A percentile compares a stretch with the other conserved stretches of the same genome.
Conservation (phyloP, 2,797 vertebrate genomes). For the Melanotaenia maccullochi region DNA sequence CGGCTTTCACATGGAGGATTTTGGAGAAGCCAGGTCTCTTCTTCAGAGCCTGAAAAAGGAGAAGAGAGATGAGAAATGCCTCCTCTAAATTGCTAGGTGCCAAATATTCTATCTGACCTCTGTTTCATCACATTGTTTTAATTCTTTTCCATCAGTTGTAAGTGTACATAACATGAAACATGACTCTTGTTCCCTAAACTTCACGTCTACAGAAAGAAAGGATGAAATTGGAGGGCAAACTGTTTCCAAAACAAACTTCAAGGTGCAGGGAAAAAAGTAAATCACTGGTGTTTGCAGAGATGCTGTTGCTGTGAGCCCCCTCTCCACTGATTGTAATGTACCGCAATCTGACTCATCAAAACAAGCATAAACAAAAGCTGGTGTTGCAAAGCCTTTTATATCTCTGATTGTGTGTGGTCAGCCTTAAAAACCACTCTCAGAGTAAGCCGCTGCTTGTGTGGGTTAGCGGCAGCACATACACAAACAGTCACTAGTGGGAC, state of each 20-base stretch:
- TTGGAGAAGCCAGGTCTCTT: conserved; percentile 98
- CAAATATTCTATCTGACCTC: not conserved
- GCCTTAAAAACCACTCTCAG: conserved; percentile 41
- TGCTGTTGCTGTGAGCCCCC: conserved; percentile 57
- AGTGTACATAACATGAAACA: not conserved
- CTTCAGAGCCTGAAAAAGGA: conserved; percentile 88
- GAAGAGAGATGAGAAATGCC: not conserved
- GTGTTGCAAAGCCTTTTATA: conserved; percentile 33
- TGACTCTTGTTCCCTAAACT: not conserved
- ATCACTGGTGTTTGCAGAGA: conserved; percentile 26
- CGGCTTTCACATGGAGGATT: conserved; percentile 96
- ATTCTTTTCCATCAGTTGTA: not conserved
- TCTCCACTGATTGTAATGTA: conserved; percentile 37
- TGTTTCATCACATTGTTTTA: not conserved
- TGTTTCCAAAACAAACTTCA: conserved; percentile 35
- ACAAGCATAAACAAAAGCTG: conserved; percentile 52
- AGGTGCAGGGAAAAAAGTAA: conserved; percentile 48
- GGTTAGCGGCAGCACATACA: conserved; percentile 39
- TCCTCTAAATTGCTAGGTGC: not conserved
- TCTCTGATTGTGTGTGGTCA: conserved; percentile 34
- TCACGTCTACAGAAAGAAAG: conserved; percentile 19
- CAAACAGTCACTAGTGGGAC: conserved; percentile 33
- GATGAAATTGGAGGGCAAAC: conserved; percentile 26
- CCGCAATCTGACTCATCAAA: conserved; percentile 61
- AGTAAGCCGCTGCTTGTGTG: conserved; percentile 29